Evolutionary conservation across 2,797 vertebrate genomes (phyloP), one percentile per base, ranked within the genome.

Genomic region (Danionella dracula): DNA sequence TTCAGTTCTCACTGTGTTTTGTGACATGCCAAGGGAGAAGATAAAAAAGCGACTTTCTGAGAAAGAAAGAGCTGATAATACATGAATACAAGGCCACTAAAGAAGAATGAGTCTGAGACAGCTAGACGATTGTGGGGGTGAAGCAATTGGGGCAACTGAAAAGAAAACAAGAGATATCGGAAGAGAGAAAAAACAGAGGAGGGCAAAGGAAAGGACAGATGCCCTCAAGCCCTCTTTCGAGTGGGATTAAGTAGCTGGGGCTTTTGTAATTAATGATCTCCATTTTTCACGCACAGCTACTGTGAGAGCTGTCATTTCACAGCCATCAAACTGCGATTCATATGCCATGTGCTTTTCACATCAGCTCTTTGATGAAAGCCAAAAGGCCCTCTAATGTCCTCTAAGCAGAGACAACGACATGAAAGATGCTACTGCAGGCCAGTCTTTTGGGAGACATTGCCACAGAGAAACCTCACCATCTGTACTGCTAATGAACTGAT

Each of bases 201-300:
- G 55, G 59, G 62, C 32, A 49, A 42, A 70, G 55, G 64, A 35
- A 66, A 9, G 13, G 34, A 38, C 60, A 66, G 66, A 15, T 82
- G 86, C 87, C n/a, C 91, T 89, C 89, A 87, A 91, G 90, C 90
- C 89, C 91, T 88, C 89, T 91, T 92, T 93, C 89, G 89, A 81
- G 86, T 90, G 85, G 91, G 92, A 96, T 95, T 94, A 94, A 88
- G 79, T 87, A 83, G 86, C 89, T 89, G 84, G 86, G 88, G 89
- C 89, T 92, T 94, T 94, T 92, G 93, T 93, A 94, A 96, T 96
- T 93, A 95, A 93, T 94, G 90, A 90, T 93, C 90, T 87, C 92
- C 87, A 90, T 92, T 90, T 91, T 90, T 75, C 55, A 62, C 54
- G 84, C 61, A 88, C 85, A 84, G 84, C 71, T 89, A 84, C 88